A percentile compares a stretch with the other conserved stretches of the same genome.
Conservation (phyloP, 2,797 vertebrate genomes). For the Lepidocolaptes lacrymiger region DNA sequence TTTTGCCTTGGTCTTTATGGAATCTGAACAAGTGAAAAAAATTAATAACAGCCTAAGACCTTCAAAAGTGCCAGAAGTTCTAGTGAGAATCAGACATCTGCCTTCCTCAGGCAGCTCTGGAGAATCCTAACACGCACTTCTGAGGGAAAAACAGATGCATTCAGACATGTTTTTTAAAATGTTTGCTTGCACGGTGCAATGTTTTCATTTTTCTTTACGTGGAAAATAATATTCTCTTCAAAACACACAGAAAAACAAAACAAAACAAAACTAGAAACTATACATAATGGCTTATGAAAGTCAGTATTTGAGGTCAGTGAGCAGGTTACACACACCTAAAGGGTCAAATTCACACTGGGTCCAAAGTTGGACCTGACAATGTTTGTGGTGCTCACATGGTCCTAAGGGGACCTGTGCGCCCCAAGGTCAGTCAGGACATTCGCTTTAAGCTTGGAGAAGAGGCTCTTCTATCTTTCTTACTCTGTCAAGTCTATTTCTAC, state of each 20-base stretch:
- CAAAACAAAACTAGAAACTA: not conserved
- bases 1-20: not conserved
- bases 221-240: not conserved
- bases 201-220: not conserved
- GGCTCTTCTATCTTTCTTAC: not conserved
- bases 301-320: not conserved
- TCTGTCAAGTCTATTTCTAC: not conserved
- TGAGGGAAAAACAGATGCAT: not conserved
- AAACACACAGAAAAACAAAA: not conserved
- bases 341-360: not conserved
- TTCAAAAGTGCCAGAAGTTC: not conserved
- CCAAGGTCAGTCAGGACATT: not conserved
- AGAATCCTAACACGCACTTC: not conserved
- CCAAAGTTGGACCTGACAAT: not conserved
- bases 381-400: not conserved
- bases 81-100: slow-evolving; percentile 8
- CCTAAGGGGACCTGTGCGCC: not conserved
- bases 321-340: not conserved
- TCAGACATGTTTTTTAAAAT: not conserved
- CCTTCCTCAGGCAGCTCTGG: not conserved
- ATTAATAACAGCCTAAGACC: not conserved
- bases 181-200: not conserved
- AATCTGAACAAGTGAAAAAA: not conserved
- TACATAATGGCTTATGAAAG: not conserved
- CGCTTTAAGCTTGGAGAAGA: not conserved